Evolutionary conservation across 2,888 invertebrate genomes (phyloP).

Genomic region (Strigamia crassipes): DNA sequence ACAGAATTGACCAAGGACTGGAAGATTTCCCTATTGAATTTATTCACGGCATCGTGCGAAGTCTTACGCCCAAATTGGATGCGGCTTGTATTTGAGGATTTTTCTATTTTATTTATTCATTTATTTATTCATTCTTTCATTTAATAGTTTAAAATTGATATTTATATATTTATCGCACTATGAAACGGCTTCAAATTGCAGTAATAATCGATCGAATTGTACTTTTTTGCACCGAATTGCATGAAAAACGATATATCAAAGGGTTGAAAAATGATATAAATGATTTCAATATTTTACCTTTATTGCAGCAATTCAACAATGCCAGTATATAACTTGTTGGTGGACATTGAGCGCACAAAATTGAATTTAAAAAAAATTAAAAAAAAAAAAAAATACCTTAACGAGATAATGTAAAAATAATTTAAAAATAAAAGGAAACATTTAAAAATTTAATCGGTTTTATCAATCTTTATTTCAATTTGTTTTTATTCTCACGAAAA

Average conservation of each 20-base stretch:
- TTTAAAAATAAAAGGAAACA: background rate
- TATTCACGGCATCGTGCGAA: background rate
- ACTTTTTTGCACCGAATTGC: background rate
- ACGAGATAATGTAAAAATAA: background rate
- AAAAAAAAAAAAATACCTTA: background rate
- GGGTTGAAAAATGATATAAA: background rate
- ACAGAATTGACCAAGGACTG: constrained; percentile 47
- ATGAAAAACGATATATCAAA: background rate
- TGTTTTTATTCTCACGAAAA: background rate
- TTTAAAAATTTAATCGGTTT: background rate
- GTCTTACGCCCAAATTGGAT: background rate
- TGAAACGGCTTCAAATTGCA: background rate
- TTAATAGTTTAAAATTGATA: background rate
- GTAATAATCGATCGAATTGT: background rate
- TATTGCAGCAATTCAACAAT: background rate
- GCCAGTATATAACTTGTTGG: background rate
- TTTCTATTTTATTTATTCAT: background rate
- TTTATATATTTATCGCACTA: background rate
- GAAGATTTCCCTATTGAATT: constrained; percentile 43
- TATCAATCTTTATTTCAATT: background rate
- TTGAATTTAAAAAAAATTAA: background rate
- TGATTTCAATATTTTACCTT: background rate
- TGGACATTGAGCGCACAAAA: too few species aligned
- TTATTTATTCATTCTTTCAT: too few species aligned
- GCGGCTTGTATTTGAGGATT: background rate